phyloP scores from a whole-genome alignment of 2,797 vertebrate genomes.

The Notolabrus celidotus region DNA sequence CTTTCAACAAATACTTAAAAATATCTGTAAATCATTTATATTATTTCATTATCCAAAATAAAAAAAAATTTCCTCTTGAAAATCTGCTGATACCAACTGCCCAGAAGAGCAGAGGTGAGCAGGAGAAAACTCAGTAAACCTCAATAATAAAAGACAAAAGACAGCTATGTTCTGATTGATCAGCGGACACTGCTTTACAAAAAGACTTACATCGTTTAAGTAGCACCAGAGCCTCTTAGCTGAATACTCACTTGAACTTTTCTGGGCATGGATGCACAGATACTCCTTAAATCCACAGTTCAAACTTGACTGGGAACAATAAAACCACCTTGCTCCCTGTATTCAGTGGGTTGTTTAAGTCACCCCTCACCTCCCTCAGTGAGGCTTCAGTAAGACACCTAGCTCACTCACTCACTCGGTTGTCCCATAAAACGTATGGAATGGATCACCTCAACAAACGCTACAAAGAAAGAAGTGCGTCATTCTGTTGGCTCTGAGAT shows the following conservation, averaged over 20 bases:
- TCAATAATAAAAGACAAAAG: constrained; percentile 28
- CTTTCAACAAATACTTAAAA: constrained; percentile 31
- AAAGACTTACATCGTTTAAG: constrained; percentile 5
- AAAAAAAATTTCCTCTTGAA: constrained; percentile 25
- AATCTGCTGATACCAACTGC: constrained; percentile 27
- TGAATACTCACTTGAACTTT: constrained; percentile 21
- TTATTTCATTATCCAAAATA: constrained; percentile 18
- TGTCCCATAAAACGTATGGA: constrained; percentile 66
- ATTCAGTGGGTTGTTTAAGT: constrained; percentile 29
- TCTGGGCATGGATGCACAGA: constrained; percentile 39
- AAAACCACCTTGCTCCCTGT: constrained; percentile 16
- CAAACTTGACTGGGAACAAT: constrained; percentile 25
- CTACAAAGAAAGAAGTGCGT: constrained; percentile 70
- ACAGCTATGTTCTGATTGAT: constrained; percentile 20
- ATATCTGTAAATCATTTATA: constrained; percentile 15
- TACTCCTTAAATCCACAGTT: constrained; percentile 15
- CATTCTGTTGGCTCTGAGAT: constrained; percentile 61
- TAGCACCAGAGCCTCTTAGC: constrained; percentile 30
- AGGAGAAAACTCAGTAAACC: constrained; percentile 41
- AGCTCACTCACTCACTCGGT: constrained; percentile 44
- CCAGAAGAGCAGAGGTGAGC: constrained; percentile 22
- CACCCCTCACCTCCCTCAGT: constrained; percentile 20
- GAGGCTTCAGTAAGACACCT: constrained; percentile 56
- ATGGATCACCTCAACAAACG: constrained; percentile 68
- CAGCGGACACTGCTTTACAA: constrained; percentile 31